Conservation (phyloP, 2,888 invertebrate genomes). For the Ptycholaimellus sp. region DNA sequence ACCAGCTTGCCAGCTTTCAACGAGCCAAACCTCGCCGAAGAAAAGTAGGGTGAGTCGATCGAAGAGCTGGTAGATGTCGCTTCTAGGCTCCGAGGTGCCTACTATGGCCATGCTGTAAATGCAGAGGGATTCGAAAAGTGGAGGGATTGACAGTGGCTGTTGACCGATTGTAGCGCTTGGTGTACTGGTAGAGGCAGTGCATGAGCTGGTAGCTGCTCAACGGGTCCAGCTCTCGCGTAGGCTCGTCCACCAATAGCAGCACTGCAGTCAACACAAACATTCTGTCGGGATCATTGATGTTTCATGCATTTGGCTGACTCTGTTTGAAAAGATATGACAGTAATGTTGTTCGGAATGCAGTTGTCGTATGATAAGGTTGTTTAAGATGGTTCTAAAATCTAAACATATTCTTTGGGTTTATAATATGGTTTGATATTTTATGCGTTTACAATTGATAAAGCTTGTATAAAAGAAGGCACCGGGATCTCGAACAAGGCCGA, state of each 20-base stretch:
- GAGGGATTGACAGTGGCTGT: too few species aligned
- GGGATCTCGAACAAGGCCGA: conserved; percentile 76
- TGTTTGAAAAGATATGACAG: too few species aligned
- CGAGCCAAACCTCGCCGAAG: conserved; percentile 46
- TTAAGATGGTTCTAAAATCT: too few species aligned
- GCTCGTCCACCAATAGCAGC: conserved; percentile 43
- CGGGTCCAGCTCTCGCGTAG: conserved; percentile 76
- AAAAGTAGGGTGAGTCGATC: conserved; percentile 71
- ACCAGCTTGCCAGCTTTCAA: too few species aligned
- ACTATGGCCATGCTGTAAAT: conserved; percentile 62
- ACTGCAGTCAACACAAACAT: conserved; percentile 8
- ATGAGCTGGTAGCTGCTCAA: conserved; percentile 78
- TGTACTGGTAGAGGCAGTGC: conserved; percentile 60
- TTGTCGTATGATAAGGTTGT: too few species aligned
- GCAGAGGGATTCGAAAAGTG: too few species aligned
- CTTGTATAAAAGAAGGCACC: conserved; percentile 37
- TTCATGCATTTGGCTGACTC: too few species aligned
- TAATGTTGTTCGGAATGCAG: too few species aligned
- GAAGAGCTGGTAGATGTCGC: conserved; percentile 80
- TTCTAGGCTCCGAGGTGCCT: conserved; percentile 72
- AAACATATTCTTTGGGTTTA: too few species aligned
- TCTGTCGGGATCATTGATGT: not conserved
- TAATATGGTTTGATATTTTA: too few species aligned
- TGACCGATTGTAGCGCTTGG: conserved; percentile 66
- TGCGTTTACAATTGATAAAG: too few species aligned